Evolutionary conservation across 2,797 vertebrate genomes (phyloP).

Genomic region (Notamacropus eugenii): DNA sequence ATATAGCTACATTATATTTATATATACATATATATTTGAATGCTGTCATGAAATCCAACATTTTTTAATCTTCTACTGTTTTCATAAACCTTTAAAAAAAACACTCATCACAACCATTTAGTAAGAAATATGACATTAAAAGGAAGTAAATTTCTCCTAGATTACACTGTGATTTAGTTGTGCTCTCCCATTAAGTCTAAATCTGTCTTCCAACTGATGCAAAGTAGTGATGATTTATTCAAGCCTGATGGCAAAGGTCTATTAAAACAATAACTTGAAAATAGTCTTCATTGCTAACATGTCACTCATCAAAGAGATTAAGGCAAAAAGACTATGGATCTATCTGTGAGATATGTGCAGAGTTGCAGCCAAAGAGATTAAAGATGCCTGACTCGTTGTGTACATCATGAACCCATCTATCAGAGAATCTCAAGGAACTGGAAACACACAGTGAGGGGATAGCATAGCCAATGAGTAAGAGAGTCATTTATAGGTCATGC

Average conservation of each 20-base stretch:
- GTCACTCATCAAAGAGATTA: conserved; percentile 57
- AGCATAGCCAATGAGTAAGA: not conserved
- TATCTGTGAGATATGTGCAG: conserved; percentile 13
- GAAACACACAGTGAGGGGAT: not conserved
- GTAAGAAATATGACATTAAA: conserved; percentile 78
- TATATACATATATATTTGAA: conserved; percentile 74
- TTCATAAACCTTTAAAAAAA: conserved; percentile 70
- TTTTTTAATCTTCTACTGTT: conserved; percentile 72
- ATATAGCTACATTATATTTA: conserved; percentile 63
- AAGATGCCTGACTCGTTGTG: conserved; percentile 3
- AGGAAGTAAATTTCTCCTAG: conserved; percentile 72
- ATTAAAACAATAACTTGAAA: conserved; percentile 77
- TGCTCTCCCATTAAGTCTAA: conserved; percentile 74
- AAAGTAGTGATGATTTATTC: conserved; percentile 74
- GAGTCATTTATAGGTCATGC: not conserved
- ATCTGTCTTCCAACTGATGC: conserved; percentile 72
- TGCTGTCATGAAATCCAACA: conserved; percentile 69
- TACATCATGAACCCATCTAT: not conserved
- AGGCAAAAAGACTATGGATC: conserved; percentile 22
- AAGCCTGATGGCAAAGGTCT: conserved; percentile 67
- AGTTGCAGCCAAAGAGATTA: not conserved
- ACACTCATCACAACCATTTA: conserved; percentile 74
- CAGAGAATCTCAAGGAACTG: not conserved
- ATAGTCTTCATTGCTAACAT: conserved; percentile 57
- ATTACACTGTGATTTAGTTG: conserved; percentile 72